These are phyloP conservation scores for Zoanthus sansibaricus DNA, from an alignment of 92 coral and sea anemone genomes.

Conservation along the genomic window DNA sequence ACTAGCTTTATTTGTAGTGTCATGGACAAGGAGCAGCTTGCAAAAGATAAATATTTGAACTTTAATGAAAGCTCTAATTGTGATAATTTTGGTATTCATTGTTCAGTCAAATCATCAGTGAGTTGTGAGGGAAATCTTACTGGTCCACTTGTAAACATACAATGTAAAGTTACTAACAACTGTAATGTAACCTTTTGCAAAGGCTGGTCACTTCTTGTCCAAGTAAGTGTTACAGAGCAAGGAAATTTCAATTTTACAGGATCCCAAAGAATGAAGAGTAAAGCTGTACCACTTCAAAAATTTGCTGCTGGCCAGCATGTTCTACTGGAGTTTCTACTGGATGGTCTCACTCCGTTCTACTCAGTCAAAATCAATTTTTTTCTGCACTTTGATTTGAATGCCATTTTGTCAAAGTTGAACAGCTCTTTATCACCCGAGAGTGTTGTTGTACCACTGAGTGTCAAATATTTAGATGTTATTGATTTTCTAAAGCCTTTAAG, in stretches of 20 bases:
- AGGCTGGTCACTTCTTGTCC: constrained; percentile 38
- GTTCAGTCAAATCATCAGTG: background rate
- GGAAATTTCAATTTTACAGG: background rate
- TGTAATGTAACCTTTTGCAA: background rate
- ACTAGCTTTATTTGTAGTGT: constrained; percentile 57
- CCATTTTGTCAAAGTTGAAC: constrained; percentile 18
- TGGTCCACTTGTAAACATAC: constrained; percentile 8
- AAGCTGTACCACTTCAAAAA: background rate
- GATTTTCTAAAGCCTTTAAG: constrained; percentile 17
- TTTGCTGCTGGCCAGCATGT: background rate
- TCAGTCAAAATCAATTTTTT: background rate
- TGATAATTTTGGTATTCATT: background rate
- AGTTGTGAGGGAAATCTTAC: background rate
- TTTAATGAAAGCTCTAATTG: background rate
- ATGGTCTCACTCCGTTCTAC: background rate
- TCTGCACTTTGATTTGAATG: constrained; percentile 24
- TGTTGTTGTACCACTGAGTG: constrained; percentile 16
- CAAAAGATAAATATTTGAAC: background rate
- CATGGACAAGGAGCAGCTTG: background rate
- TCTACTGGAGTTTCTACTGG: constrained; percentile 6
- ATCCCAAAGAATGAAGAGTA: background rate
- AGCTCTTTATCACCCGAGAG: background rate
- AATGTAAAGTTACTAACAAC: constrained; percentile 20
- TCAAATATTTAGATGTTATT: constrained; percentile 10
- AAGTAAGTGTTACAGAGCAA: background rate